Conservation (phyloP, 1,140 invertebrate genomes). For the Apocrypta bakeri region DNA sequence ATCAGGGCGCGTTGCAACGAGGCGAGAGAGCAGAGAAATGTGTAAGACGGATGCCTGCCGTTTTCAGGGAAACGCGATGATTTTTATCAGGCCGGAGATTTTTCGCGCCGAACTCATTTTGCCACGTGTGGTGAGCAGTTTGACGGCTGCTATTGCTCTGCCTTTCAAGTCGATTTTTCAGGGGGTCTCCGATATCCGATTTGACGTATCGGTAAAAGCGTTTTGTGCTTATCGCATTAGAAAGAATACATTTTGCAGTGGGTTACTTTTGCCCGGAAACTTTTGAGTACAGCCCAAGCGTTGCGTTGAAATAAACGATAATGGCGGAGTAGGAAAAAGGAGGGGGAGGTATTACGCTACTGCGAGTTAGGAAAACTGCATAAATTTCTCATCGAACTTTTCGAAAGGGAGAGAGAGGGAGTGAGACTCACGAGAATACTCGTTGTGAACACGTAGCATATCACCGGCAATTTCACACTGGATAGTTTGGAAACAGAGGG, state of each 20-base stretch:
- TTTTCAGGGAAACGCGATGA: slow-evolving; percentile 23
- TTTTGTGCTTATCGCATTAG: background rate
- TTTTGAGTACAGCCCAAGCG: background rate
- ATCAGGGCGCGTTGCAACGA: background rate
- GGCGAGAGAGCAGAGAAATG: background rate
- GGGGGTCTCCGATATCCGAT: background rate
- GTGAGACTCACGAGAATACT: no score
- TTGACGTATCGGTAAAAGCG: background rate
- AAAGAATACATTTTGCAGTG: background rate
- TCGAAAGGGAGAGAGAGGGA: background rate
- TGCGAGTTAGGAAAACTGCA: background rate
- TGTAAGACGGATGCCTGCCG: slow-evolving; percentile 11
- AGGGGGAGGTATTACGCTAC: background rate
- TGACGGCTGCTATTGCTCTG: background rate
- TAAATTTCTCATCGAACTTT: background rate
- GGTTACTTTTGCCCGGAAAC: background rate
- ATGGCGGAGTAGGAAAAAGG: no score
- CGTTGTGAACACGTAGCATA: no score
- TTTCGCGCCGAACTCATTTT: background rate
- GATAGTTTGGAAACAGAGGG: background rate
- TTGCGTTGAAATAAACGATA: background rate
- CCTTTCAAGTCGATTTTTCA: background rate
- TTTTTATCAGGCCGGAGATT: slow-evolving; percentile 18
- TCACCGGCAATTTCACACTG: background rate
- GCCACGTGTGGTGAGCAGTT: background rate